Conservation (phyloP, 2,113 vertebrate genomes). For the Petroica traversi region DNA sequence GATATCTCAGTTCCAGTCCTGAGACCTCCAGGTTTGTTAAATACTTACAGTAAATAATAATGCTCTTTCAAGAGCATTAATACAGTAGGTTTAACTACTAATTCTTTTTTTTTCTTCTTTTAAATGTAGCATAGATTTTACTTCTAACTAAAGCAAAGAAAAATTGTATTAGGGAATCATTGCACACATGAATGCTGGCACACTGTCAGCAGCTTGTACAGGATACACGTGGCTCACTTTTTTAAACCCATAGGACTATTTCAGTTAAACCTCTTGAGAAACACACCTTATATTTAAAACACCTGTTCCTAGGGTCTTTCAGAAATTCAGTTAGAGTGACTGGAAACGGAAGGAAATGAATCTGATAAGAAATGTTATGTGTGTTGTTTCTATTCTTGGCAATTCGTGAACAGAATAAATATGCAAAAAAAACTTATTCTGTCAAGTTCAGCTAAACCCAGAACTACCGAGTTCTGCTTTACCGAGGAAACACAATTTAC, state of each 20-base stretch:
- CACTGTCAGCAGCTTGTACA: background rate
- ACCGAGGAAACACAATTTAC: background rate
- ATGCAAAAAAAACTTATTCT: background rate
- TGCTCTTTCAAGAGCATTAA: background rate
- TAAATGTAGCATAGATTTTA: background rate
- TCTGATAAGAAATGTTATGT: slow-evolving; percentile 21
- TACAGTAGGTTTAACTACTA: background rate
- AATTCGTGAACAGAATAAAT: background rate
- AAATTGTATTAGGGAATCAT: background rate
- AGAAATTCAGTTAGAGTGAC: slow-evolving; percentile 59
- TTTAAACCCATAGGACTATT: background rate
- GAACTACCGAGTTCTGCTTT: background rate
- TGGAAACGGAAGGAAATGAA: slow-evolving; percentile 54
- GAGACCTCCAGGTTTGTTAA: background rate
- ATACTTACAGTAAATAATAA: background rate
- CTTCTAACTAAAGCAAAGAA: background rate
- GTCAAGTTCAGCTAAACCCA: background rate
- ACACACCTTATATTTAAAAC: slow-evolving; percentile 54
- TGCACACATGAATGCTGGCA: background rate
- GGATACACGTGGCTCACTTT: slow-evolving; percentile 26
- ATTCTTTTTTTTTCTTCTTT: background rate
- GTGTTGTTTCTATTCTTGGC: slow-evolving; percentile 19
- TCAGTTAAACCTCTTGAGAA: slow-evolving; percentile 51
- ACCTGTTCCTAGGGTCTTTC: slow-evolving; percentile 26
- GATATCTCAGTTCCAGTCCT: background rate